Evolutionary conservation across 2,888 invertebrate species (phyloP).

Genomic region (Dryobota labecula): DNA sequence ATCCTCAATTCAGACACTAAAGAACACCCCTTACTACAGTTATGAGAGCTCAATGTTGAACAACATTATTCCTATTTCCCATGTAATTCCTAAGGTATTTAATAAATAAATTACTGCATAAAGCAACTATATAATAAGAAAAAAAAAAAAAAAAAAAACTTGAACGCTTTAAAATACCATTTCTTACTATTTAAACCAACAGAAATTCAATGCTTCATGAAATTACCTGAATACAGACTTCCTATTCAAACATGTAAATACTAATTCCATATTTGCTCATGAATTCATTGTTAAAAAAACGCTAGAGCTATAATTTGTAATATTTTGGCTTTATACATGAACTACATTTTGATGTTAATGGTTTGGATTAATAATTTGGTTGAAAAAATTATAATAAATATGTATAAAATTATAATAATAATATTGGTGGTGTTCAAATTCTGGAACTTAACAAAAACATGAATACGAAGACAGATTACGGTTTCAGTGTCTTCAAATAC

Average conservation of each 20-base stretch:
- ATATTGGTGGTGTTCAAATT: background rate
- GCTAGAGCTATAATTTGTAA: background rate
- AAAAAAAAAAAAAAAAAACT: background rate
- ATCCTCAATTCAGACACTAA: slow-evolving; percentile 50
- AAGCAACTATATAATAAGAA: background rate
- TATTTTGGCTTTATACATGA: background rate
- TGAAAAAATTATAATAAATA: background rate
- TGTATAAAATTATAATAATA: too few relatives aligned
- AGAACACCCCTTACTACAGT: slow-evolving; percentile 18
- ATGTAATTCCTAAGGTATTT: slow-evolving; percentile 13
- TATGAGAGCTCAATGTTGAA: slow-evolving; percentile 18
- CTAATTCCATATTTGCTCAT: background rate
- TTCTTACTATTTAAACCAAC: background rate
- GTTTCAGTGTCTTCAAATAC: background rate
- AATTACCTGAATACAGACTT: background rate
- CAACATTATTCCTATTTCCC: slow-evolving; percentile 28
- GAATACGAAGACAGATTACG: background rate
- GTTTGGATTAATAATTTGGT: background rate
- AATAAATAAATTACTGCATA: background rate
- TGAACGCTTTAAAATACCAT: background rate
- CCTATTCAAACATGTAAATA: background rate
- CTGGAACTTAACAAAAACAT: background rate
- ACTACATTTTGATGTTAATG: background rate
- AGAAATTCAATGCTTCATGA: background rate
- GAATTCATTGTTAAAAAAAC: background rate